These are phyloP conservation scores for Callitettix versicolor DNA, from an alignment of 1,140 invertebrate genomes.

Conservation along the genomic window DNA sequence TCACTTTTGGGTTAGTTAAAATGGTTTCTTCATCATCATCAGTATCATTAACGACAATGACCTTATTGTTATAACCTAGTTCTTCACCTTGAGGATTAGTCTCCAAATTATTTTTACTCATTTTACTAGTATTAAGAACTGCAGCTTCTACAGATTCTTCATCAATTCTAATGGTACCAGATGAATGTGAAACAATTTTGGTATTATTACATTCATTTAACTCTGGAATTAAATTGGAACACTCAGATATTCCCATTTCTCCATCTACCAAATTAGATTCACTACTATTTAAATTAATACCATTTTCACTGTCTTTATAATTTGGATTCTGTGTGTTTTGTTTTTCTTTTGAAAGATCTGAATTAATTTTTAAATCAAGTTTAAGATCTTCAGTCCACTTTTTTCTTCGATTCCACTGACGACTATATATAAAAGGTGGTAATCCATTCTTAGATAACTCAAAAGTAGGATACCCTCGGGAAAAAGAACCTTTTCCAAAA, in stretches of 20 bases:
- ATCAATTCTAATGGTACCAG: not conserved
- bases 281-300: not conserved
- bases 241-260: not conserved
- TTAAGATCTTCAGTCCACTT: constrained; percentile 17
- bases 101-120: not conserved
- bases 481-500: constrained; percentile 61
- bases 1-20: constrained; percentile 43
- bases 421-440: constrained; percentile 37
- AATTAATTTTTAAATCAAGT: not conserved
- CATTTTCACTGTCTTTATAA: not conserved
- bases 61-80: constrained; percentile 27
- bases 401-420: constrained; percentile 29
- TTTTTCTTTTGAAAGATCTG: constrained; percentile 1
- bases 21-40: constrained; percentile 53
- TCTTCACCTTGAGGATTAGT: too few relatives aligned
- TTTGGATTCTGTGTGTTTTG: constrained; percentile 8
- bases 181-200: not conserved
- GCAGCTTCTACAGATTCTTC: not conserved
- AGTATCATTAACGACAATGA: constrained; percentile 51
- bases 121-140: not conserved
- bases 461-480: constrained; percentile 44
- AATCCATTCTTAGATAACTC: constrained; percentile 32
- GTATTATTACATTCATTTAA: not conserved
- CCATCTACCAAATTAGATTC: not conserved
- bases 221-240: not conserved